Evolutionary conservation across 2,888 invertebrate species (phyloP), one percentile per base, ranked within the genome.

Genomic region (Pyrgus malvae): DNA sequence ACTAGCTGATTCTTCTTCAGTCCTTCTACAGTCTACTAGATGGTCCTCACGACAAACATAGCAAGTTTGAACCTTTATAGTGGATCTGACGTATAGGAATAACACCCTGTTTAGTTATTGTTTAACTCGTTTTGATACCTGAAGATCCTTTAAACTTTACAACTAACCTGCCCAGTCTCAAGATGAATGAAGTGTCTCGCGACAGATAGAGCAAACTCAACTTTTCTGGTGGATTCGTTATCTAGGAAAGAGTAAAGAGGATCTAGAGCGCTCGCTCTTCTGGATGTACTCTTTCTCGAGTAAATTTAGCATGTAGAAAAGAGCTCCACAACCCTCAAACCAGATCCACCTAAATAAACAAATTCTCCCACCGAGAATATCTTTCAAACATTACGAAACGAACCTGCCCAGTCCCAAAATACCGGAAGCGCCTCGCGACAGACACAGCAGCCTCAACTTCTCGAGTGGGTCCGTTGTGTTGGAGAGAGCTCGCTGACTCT

Each of bases 111-210:
- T n/a, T n/a, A n/a, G n/a, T n/a, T n/a, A n/a, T n/a, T n/a, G n/a
- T n/a, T n/a, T n/a, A n/a, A n/a, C n/a, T n/a, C n/a, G n/a, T n/a
- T n/a, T n/a, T n/a, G n/a, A n/a, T n/a, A n/a, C n/a, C n/a, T n/a
- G n/a, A n/a, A n/a, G n/a, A n/a, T n/a, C n/a, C n/a, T n/a, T n/a
- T n/a, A n/a, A n/a, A n/a, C n/a, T n/a, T n/a, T n/a, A n/a, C n/a
- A n/a, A n/a, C n/a, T n/a, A n/a, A n/a, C 95, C 97, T 94, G 68
- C 95, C 96, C 40, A 99, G 87, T 1, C 95, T 96, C 69, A 98
- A 91, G 74, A 99, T 97, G 50, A 98, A 98, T 19, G 93, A 93
- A 23, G 97, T 95, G 14, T 98, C 99, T 57, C 98, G 92, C 0
- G 95, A 91, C 49, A 98, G 91, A 78, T 98, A 98, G 61, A 96